Conservation (phyloP, 1,140 invertebrate species). For the Drosophila burlai region DNA sequence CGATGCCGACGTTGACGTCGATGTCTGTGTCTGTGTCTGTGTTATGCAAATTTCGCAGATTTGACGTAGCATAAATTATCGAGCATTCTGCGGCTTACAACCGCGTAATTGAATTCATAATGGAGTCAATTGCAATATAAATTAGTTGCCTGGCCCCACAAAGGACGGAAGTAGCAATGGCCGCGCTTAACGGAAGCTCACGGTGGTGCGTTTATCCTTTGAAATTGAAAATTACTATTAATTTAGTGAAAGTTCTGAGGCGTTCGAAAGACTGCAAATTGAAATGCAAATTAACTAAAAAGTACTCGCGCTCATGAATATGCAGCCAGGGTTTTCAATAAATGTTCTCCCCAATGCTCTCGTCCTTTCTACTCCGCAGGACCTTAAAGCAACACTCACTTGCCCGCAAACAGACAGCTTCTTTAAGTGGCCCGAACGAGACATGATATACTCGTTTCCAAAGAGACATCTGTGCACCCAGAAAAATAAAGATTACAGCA, state of each 20-base stretch:
- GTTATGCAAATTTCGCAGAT: constrained; percentile 55
- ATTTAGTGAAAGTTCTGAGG: constrained; percentile 25
- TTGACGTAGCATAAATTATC: constrained; percentile 55
- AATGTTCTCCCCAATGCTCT: constrained; percentile 15
- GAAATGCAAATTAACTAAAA: constrained; percentile 53
- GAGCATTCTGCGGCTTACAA: constrained; percentile 49
- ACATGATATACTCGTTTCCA: constrained; percentile 14
- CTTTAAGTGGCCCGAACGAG: constrained; percentile 44
- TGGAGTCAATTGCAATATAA: constrained; percentile 61
- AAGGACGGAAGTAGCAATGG: constrained; percentile 44
- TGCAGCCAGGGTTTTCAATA: constrained; percentile 51
- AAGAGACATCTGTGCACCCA: constrained; percentile 19
- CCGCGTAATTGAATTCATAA: constrained; percentile 64
- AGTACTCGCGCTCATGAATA: constrained; percentile 52
- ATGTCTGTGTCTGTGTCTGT: constrained; percentile 17
- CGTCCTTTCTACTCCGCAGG: not conserved
- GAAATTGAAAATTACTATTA: constrained; percentile 32
- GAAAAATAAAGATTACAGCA: not conserved
- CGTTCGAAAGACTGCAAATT: constrained; percentile 23
- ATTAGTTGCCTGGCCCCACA: constrained; percentile 27
- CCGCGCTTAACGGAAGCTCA: constrained; percentile 26
- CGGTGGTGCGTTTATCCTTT: constrained; percentile 11
- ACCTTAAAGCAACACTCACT: constrained; percentile 12
- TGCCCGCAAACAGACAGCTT: constrained; percentile 20
- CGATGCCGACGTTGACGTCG: not conserved